phyloP scores from a whole-genome alignment of 1,140 invertebrate species.

The Papilio helenus region DNA sequence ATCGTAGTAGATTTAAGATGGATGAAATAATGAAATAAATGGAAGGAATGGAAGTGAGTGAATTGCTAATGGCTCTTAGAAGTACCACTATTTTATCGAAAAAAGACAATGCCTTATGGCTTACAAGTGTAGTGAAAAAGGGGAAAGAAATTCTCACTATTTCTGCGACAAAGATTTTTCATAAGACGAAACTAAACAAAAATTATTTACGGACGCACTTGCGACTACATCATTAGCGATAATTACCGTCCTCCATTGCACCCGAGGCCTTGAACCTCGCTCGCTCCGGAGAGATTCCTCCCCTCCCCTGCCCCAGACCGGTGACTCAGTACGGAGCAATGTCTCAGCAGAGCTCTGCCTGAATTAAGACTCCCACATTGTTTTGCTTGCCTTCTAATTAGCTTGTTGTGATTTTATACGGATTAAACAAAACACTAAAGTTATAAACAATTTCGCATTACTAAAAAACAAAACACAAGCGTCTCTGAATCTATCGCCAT shows the following conservation, averaged over 20 bases:
- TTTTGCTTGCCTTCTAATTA: conserved; percentile 13
- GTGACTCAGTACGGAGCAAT: conserved; percentile 18
- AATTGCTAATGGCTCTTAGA: background rate
- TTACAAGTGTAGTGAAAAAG: background rate
- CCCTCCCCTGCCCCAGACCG: background rate
- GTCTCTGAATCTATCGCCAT: background rate
- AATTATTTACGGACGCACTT: conserved; percentile 17
- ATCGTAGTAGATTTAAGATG: background rate
- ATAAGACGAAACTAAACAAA: conserved; percentile 7
- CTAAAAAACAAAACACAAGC: background rate
- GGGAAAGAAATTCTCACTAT: background rate
- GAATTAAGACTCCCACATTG: conserved; percentile 13
- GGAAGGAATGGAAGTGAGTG: background rate
- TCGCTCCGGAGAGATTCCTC: conserved; percentile 1
- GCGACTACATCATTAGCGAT: conserved; percentile 29
- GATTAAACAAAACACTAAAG: background rate
- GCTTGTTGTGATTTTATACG: conserved; percentile 14
- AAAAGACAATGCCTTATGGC: background rate
- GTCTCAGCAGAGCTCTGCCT: background rate
- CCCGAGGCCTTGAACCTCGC: conserved; percentile 7
- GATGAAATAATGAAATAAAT: background rate
- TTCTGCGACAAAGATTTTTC: conserved; percentile 6
- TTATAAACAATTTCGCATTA: background rate
- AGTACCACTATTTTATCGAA: background rate
- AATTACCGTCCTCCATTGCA: conserved; percentile 29